Percentiles rank a stretch among this genome's conserved stretches.
Conservation (phyloP, 2,113 vertebrate genomes). For the Hydrolagus affinis region DNA sequence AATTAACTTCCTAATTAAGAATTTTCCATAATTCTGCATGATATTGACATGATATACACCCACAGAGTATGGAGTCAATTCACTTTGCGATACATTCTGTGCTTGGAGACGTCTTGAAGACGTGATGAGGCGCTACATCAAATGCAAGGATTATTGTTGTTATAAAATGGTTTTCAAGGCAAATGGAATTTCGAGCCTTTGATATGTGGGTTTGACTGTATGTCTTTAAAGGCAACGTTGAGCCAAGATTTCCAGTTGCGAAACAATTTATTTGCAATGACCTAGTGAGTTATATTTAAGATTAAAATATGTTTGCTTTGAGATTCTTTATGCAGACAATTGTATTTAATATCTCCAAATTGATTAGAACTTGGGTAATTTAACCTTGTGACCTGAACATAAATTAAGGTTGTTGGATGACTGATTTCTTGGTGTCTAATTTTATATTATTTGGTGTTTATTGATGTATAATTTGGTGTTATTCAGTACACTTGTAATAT, state of each 20-base stretch:
- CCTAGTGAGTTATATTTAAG: not conserved
- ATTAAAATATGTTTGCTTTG: not conserved
- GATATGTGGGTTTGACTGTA: not conserved
- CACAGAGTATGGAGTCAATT: too few species aligned
- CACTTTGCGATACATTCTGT: too few species aligned
- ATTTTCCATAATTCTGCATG: too few species aligned
- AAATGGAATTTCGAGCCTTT: too few species aligned
- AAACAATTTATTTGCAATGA: not conserved
- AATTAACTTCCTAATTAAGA: too few species aligned
- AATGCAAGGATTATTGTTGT: too few species aligned
- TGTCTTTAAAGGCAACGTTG: not conserved
- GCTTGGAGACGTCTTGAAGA: too few species aligned
- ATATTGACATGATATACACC: too few species aligned
- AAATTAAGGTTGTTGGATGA: too few species aligned
- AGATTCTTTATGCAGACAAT: not conserved
- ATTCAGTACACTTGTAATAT: too few species aligned
- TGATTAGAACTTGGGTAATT: not conserved
- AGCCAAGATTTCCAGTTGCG: not conserved
- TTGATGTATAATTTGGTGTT: not conserved
- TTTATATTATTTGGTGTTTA: not conserved
- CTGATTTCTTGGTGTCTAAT: not conserved
- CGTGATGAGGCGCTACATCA: too few species aligned
- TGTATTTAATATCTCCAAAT: not conserved
- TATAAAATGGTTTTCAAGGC: too few species aligned
- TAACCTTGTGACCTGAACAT: not conserved